phyloP scores from a whole-genome alignment of 2,797 vertebrate species.

The Sebastes cheni region DNA sequence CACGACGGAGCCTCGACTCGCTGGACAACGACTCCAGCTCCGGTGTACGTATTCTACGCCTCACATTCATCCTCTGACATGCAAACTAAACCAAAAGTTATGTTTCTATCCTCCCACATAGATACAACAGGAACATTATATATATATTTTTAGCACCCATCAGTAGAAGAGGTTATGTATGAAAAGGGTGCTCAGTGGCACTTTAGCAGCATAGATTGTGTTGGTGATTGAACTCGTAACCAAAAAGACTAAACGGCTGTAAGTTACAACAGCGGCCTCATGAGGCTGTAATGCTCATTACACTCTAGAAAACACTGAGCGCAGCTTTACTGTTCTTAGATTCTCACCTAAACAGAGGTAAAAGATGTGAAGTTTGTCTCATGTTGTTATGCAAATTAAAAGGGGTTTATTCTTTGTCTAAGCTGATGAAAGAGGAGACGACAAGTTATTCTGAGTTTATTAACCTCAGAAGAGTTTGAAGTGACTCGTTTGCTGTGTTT shows the following conservation, averaged over 20 bases:
- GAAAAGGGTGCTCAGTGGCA: neutral
- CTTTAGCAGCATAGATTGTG: neutral
- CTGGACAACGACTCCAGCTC: slow-evolving; percentile 51
- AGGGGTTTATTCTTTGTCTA: neutral
- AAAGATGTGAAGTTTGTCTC: neutral
- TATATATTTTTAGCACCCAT: neutral
- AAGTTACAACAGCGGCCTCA: neutral
- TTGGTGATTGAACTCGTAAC: neutral
- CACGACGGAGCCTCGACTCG: slow-evolving; percentile 20
- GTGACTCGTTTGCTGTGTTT: neutral
- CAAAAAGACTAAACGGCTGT: neutral
- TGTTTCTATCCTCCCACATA: neutral
- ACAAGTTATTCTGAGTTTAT: neutral
- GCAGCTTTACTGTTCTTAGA: neutral
- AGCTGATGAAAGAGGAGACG: neutral
- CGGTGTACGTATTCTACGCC: slow-evolving; percentile 44
- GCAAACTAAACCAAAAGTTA: neutral
- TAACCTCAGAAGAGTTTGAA: neutral
- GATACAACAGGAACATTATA: too few species aligned
- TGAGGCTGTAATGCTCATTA: slow-evolving; percentile 3
- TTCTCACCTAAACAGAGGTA: neutral
- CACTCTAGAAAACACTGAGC: neutral
- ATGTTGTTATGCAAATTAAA: too few species aligned
- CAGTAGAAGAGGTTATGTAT: neutral
- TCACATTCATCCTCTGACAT: too few species aligned